Conservation (phyloP, 2,888 invertebrate species). For the Dicyrtomina minuta region DNA sequence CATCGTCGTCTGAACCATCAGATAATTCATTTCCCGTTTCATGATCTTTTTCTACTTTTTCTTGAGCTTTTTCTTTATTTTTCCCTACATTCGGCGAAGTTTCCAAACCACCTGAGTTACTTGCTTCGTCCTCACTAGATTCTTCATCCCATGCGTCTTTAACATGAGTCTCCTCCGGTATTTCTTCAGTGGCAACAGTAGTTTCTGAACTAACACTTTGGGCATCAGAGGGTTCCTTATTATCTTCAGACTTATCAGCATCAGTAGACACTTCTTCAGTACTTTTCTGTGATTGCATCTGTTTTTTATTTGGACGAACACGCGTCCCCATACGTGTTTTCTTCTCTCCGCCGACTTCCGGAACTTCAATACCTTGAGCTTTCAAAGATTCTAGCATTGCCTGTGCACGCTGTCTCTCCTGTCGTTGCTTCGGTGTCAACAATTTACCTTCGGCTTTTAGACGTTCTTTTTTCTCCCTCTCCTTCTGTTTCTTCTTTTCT, state of each 20-base stretch:
- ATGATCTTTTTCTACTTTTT: slow-evolving; percentile 36
- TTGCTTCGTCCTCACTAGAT: slow-evolving; percentile 63
- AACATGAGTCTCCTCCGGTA: slow-evolving; percentile 61
- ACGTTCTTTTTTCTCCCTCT: slow-evolving; percentile 87
- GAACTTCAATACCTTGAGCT: slow-evolving; percentile 82
- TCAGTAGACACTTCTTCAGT: slow-evolving; percentile 36
- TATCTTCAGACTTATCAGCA: slow-evolving; percentile 18
- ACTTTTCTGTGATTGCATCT: slow-evolving; percentile 61
- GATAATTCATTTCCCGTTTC: slow-evolving; percentile 59
- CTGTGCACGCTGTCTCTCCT: slow-evolving; percentile 82
- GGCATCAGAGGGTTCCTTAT: slow-evolving; percentile 40
- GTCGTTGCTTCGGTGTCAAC: slow-evolving; percentile 89
- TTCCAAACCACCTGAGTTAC: slow-evolving; percentile 29
- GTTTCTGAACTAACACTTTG: slow-evolving; percentile 49
- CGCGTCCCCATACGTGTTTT: slow-evolving; percentile 67
- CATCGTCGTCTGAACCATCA: slow-evolving; percentile 59
- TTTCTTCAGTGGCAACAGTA: slow-evolving; percentile 56
- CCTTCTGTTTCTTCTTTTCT: slow-evolving; percentile 84
- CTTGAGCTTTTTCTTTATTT: slow-evolving; percentile 19
- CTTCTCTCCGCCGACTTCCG: slow-evolving; percentile 64
- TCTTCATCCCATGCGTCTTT: slow-evolving; percentile 86
- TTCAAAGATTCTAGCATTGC: slow-evolving; percentile 84
- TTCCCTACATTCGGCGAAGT: not conserved
- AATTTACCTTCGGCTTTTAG: slow-evolving; percentile 95
- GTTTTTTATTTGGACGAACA: slow-evolving; percentile 70